Evolutionary conservation across 2,797 vertebrate genomes (phyloP), one percentile per base, ranked within the genome.

Genomic region (Heterohyrax brucei): DNA sequence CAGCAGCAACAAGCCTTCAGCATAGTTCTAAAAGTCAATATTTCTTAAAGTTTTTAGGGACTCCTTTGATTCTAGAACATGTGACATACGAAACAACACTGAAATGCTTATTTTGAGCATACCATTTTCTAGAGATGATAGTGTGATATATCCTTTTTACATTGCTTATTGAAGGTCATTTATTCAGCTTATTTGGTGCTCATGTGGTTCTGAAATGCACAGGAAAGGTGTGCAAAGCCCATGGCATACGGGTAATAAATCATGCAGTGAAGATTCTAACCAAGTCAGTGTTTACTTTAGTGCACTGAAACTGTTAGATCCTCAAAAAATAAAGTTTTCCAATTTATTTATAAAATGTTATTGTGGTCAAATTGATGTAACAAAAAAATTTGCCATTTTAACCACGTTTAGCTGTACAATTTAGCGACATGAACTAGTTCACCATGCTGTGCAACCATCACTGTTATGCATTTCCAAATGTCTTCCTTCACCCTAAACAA

Each of bases 61-160:
- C 18, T 77, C 39, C 46, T 94, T 59, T 92, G 39, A 77, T 61
- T 76, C 81, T 46, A 62, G 70, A 84, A 87, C 78, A 62, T 81
- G 46, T 75, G 44, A 56, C 82, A 44, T 87, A 26, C 24, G 5
- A 56, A 59, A 8, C 62, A 64, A 77, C 48, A 70, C 10, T 10
- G 53, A 72, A 85, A n/a, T 28, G 39, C 72, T 30, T 76, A 28
- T 21, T 1, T 46, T 39, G 39, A 79, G 30, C 12, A 76, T 50
- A 30, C 24, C 44, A 56, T n/a, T 89, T 59, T 50, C 24, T 86
- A 28, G 48, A 86, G 46, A 81, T n/a, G 14, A 18, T 73, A 26
- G 39, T 53, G 26, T 93, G n/a, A 48, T 50, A 5, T 8, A 56
- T 12, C 50, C 62, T 77, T 93, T 73, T 39, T 33, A 4, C 16